Base-by-base conservation (phyloP, 1,140 invertebrate genomes). In the Littorina saxatilis region DNA sequence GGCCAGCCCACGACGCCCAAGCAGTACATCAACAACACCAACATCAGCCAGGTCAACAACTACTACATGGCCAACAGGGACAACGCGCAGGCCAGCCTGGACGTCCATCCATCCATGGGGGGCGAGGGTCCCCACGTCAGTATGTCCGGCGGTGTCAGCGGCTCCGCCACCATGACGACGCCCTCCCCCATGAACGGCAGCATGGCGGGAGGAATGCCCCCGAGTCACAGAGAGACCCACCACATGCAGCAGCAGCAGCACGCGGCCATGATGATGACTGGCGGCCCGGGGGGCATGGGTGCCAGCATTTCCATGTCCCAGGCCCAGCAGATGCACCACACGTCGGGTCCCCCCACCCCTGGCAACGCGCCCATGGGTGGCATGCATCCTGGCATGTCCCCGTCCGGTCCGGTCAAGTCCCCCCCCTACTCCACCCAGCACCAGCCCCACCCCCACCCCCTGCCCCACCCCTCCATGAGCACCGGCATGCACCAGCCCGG, bases 271-370 rank as follows among this genome's bases (percentile, higher is more conserved):
- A 37, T 32, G 52, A 79, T 37, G 40, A 78, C 82, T 11, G 74
- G 75, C 20, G 50, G 72, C 5, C 66, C 70, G 35, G 63, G 52
- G 5, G 61, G 43, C 17, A 47, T 47, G 72, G 75, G 40, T 9
- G 32, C 50, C 74, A 85, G 63, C 78, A 84, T 75, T 80, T 82
- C 73, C 63, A 84, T 92, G 93, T 93, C 83, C 93, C 93, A 82
- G 35, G 61, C 81, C 90, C 91, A 82, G 92, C 79, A 80, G 82
- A 23, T 72, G 35, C 50, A n/a, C 40, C 23, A 58, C 27, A 40
- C 78, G 78, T 80, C 55, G 78, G 47, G 79, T 68, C 63, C 83
- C 77, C 39, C 80, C 39, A 40, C 82, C 50, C 72, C 37, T 40
- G 32, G 27, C 79, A 52, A 78, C 39, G 23, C 76, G 79, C 37